Base-by-base conservation (phyloP, 2,113 vertebrate genomes). In the Puntigrus tetrazona region DNA sequence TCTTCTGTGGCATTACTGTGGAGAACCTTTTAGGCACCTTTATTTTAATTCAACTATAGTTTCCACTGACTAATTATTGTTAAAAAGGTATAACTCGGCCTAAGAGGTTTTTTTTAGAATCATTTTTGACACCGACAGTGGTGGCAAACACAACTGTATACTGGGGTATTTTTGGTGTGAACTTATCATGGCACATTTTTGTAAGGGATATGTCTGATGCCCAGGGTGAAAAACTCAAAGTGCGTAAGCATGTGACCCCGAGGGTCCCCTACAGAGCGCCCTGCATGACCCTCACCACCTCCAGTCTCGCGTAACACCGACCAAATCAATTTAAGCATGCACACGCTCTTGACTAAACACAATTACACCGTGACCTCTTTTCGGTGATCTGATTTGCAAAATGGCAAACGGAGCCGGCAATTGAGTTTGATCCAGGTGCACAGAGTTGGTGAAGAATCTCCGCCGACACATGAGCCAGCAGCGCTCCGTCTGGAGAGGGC, bases 401-500 rank as follows among this genome's bases (percentile, higher is more conserved):
- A 73, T 78, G 63, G 84, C 72, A 59, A 69, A 73, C 59, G 80
- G 80, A 41, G 69, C 50, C 1, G 38, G 77, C 43, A 80, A 73
- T 59, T 63, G 77, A 79, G 84, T 85, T 80, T 85, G 25, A 43
- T 72, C 77, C 77, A 85, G 84, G 77, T 85, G 84, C 57, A 47
- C 8, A 70, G 75, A 82, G 43, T 70, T 13, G 10, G 63, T 55
- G 65, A 82, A 82, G 80, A 16, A 55, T 36, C 78, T 80, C 57
- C 78, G 0, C 41, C 5, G 50, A 78, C 50, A 75, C 73, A 75
- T 50, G 73, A 75, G 75, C 47, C 74, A 52, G 18, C 74, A 78
- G 52, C n/a, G 1, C 36, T 47, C 25, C 25, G 86, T 88, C 81
- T 86, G 73, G 83, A 84, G 73, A 47, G 76, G 83, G 87, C 87